These are phyloP conservation scores for Lemur catta DNA, from an alignment of 2,797 vertebrate species.

Conservation along the genomic window DNA sequence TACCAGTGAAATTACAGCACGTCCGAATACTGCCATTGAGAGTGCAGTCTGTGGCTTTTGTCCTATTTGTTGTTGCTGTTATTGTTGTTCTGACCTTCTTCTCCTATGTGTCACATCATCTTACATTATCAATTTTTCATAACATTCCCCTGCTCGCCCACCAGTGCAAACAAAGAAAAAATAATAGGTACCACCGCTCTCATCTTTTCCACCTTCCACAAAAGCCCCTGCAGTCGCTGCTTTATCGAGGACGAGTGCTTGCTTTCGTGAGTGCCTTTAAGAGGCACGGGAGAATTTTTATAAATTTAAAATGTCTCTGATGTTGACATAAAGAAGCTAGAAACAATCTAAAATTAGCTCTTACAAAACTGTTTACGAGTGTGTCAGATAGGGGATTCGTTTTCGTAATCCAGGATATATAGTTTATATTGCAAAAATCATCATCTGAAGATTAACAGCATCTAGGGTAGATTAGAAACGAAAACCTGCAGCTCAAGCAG, in stretches of 20 bases:
- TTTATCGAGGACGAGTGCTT: not conserved
- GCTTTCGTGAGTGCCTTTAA: not conserved
- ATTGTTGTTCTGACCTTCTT: not conserved
- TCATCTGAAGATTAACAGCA: slow-evolving; percentile 37
- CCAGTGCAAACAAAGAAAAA: not conserved
- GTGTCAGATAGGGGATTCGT: slow-evolving; percentile 40
- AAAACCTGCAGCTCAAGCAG: not conserved
- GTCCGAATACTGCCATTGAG: fast-evolving
- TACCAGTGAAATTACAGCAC: not conserved
- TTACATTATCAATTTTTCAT: not conserved
- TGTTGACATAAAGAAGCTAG: slow-evolving; percentile 11
- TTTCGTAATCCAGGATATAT: slow-evolving; percentile 48
- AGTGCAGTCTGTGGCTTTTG: not conserved
- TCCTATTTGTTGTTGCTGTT: not conserved
- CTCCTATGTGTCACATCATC: not conserved
- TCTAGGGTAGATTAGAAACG: not conserved
- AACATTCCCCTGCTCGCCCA: not conserved
- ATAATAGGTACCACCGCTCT: not conserved
- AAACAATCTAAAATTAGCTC: slow-evolving; percentile 45
- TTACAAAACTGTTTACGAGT: slow-evolving; percentile 50
- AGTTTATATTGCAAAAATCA: slow-evolving; percentile 49
- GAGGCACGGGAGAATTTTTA: not conserved
- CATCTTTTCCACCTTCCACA: not conserved
- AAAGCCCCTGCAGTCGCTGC: not conserved
- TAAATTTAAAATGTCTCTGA: not conserved